These are phyloP conservation scores for Papilio polyxenes DNA, from an alignment of 1,140 invertebrate genomes.

Conservation along the genomic window DNA sequence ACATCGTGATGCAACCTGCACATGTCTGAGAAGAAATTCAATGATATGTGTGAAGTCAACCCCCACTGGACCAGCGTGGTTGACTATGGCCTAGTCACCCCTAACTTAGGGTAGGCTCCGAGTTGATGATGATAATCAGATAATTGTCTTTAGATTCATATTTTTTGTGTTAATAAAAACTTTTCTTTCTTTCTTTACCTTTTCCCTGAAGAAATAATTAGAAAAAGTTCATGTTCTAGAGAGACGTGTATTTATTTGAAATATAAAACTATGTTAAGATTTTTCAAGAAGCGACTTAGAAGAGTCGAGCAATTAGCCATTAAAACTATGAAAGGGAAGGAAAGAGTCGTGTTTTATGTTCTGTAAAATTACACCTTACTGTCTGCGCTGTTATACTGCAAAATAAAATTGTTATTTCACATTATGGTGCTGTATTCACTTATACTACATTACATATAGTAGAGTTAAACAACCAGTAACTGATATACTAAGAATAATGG, in stretches of 20 bases:
- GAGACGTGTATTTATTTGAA: not conserved
- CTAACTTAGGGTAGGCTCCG: too few relatives aligned
- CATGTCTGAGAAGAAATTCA: too few relatives aligned
- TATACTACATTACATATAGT: not conserved
- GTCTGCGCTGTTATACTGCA: not conserved
- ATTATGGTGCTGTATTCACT: not conserved
- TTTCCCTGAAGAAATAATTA: too few relatives aligned
- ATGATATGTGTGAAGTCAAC: too few relatives aligned
- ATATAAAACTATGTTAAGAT: not conserved
- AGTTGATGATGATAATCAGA: too few relatives aligned
- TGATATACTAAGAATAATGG: too few relatives aligned
- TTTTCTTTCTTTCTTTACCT: too few relatives aligned
- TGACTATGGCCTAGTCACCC: too few relatives aligned
- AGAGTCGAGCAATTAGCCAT: not conserved
- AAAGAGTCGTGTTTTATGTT: slow-evolving; percentile 12
- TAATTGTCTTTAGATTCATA: not conserved
- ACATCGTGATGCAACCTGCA: too few relatives aligned
- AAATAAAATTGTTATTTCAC: slow-evolving; percentile 2
- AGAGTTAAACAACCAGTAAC: not conserved
- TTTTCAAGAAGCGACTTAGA: not conserved
- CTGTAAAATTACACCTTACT: slow-evolving; percentile 17
- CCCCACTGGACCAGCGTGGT: too few relatives aligned
- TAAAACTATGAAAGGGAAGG: slow-evolving; percentile 19
- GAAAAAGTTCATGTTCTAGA: too few relatives aligned
- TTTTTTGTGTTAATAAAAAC: too few relatives aligned